Evolutionary conservation across 2,113 vertebrate genomes (phyloP).

Genomic region (Sitta europaea): DNA sequence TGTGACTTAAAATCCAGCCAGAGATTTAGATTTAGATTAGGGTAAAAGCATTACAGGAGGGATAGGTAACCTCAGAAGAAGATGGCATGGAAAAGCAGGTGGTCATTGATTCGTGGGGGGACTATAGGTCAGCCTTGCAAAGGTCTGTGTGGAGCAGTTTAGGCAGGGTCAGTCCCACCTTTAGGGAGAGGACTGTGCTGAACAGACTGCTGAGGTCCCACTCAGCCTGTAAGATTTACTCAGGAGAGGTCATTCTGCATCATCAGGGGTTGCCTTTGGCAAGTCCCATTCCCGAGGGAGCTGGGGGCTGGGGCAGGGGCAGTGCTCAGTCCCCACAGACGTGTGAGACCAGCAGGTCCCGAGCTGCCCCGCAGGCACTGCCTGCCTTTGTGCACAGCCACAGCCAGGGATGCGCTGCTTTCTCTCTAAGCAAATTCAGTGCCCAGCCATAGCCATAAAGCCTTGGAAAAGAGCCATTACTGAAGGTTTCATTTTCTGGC

Average conservation of each 20-base stretch:
- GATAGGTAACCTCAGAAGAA: not conserved
- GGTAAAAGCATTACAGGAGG: not conserved
- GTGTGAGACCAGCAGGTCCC: not conserved
- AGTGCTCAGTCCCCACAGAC: accelerated
- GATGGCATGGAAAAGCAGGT: not conserved
- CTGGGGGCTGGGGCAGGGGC: not conserved
- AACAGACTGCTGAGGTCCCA: not conserved
- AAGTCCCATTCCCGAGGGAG: accelerated
- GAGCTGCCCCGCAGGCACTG: not conserved
- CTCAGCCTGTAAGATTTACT: not conserved
- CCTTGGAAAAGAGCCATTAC: not conserved
- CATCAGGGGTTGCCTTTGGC: not conserved
- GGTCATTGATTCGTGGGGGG: not conserved
- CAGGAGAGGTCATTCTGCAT: not conserved
- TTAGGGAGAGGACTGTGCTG: not conserved
- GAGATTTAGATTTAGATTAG: not conserved
- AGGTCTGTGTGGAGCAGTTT: not conserved
- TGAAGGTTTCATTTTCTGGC: not conserved
- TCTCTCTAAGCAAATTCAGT: not conserved
- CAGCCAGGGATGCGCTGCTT: not conserved
- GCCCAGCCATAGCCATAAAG: not conserved
- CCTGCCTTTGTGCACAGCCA: not conserved
- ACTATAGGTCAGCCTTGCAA: not conserved
- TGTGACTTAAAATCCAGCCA: not conserved
- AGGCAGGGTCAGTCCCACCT: not conserved